These are phyloP conservation scores for Rafetus swinhoei DNA, from an alignment of 2,113 vertebrate genomes.

Conservation along the genomic window DNA sequence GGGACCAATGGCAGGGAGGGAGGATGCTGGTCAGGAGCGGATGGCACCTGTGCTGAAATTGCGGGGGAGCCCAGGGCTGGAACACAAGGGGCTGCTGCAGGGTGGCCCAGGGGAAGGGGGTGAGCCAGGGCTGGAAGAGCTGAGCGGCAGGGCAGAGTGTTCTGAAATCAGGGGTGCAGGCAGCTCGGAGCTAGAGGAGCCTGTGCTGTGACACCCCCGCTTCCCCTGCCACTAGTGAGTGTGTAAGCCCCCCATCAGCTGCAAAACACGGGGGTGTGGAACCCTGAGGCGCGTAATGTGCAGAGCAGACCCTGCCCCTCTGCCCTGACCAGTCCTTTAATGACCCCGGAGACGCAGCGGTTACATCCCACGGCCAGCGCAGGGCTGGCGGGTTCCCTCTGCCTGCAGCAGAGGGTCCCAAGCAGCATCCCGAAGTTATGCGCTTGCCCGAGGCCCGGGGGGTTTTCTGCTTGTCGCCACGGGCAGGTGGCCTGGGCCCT, in stretches of 20 bases:
- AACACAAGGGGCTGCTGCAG: not conserved
- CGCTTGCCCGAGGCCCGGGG: too few species aligned
- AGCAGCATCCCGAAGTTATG: accelerated
- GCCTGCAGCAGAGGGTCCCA: not conserved
- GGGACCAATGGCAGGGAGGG: not conserved
- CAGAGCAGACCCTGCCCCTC: accelerated
- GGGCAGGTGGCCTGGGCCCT: too few species aligned
- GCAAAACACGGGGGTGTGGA: not conserved
- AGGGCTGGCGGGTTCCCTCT: accelerated
- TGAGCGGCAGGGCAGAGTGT: not conserved
- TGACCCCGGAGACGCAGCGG: accelerated
- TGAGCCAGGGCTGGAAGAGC: not conserved
- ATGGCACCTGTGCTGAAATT: not conserved
- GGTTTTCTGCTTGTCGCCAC: not conserved
- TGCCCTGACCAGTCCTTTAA: conserved; percentile 45
- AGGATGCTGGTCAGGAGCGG: not conserved
- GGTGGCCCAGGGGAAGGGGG: not conserved
- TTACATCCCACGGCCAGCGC: not conserved
- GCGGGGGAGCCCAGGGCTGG: not conserved
- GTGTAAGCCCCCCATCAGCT: not conserved
- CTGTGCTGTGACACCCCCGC: not conserved
- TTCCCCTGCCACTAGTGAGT: not conserved
- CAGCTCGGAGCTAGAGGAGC: not conserved
- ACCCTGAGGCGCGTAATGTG: not conserved
- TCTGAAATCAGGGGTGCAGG: not conserved